Evolutionary conservation across 2,113 vertebrate species (phyloP).

Genomic region (Paramisgurnus dabryanus): DNA sequence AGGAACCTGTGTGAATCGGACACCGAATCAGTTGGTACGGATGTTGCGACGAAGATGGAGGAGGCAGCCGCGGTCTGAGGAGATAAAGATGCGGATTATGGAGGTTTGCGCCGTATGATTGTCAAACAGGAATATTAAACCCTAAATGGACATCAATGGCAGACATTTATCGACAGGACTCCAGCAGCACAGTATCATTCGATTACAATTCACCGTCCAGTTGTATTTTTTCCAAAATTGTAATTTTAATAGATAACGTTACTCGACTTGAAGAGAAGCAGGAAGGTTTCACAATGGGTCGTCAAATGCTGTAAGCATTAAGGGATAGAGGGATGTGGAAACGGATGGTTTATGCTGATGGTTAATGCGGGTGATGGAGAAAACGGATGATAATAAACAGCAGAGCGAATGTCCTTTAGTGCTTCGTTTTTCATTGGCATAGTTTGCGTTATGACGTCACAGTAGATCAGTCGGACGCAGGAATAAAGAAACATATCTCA

Average conservation of each 20-base stretch:
- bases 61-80: constrained; percentile 62
- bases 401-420: not conserved
- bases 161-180: not conserved
- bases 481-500: not conserved
- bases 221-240: not conserved
- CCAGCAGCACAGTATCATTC: too few relatives aligned
- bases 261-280: not conserved
- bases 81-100: constrained; percentile 68
- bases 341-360: not conserved
- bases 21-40: constrained; percentile 49
- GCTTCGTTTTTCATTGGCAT: not conserved
- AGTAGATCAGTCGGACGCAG: not conserved
- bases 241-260: not conserved
- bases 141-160: not conserved
- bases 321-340: not conserved
- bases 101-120: constrained; percentile 26
- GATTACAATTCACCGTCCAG: not conserved
- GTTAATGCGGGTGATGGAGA: constrained; percentile 5
- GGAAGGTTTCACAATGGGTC: not conserved
- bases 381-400: not conserved
- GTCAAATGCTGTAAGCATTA: constrained; percentile 7
- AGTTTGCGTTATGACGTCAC: not conserved
- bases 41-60: constrained; percentile 70
- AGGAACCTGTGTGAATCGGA: not conserved
- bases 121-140: not conserved